Evolutionary conservation across 2,113 vertebrate genomes (phyloP).

Genomic region (Gadus chalcogrammus): DNA sequence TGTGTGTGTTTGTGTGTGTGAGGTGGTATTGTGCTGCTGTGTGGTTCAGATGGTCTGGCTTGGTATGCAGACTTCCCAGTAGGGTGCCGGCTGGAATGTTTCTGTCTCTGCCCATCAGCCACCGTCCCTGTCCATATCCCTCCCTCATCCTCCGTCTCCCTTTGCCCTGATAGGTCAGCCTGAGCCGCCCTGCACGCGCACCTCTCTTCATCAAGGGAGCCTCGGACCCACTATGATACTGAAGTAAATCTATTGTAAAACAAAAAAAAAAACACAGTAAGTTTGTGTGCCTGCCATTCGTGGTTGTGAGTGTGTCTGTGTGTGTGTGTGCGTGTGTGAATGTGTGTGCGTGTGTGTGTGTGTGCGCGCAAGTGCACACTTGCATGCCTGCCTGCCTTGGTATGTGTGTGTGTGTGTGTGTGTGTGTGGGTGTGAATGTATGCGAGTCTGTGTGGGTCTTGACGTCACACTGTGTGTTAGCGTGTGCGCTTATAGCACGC

Average conservation of each 20-base stretch:
- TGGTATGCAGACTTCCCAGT: constrained; percentile 50
- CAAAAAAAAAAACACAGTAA: not conserved
- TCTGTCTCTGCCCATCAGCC: constrained; percentile 47
- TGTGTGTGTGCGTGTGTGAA: not conserved
- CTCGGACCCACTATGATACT: not conserved
- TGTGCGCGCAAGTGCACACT: too few species aligned
- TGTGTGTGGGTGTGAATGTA: too few species aligned
- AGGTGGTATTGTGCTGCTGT: not conserved
- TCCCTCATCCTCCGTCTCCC: constrained; percentile 26
- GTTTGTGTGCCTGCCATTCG: constrained; percentile 6
- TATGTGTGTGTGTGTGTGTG: not conserved
- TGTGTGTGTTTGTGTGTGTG: too few species aligned
- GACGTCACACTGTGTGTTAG: not conserved
- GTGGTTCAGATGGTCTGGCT: not conserved
- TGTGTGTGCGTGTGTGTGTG: not conserved
- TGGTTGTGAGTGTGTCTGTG: not conserved
- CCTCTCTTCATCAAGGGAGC: not conserved
- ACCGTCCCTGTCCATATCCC: constrained; percentile 48
- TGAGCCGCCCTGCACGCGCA: not conserved
- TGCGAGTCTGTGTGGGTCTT: not conserved
- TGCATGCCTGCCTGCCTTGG: not conserved
- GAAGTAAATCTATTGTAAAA: not conserved
- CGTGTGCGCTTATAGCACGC: too few species aligned
- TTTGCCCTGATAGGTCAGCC: too few species aligned
- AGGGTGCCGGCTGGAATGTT: constrained; percentile 54